Evolutionary conservation across 1,140 invertebrate species (phyloP), one percentile per base, ranked within the genome.

Genomic region (Drosophila littoralis): DNA sequence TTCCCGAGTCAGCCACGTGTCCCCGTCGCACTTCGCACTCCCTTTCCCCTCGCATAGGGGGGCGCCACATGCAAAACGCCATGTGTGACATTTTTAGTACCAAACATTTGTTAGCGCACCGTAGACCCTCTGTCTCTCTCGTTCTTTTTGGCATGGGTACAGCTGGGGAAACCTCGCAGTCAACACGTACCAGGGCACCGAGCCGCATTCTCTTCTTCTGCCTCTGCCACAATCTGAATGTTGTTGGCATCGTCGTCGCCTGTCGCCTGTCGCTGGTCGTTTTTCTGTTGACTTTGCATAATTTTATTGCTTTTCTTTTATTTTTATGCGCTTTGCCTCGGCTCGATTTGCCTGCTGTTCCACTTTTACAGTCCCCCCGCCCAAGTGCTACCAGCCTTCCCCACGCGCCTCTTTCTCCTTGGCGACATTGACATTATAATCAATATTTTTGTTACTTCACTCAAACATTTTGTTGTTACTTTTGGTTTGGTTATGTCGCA

Each of bases 291-390:
- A 88, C 84, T 88, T 88, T 89, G 83, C 83, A 88, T 88, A 88
- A 89, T 88, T 88, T 88, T 88, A 88, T 88, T 88, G 84, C 84
- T 88, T 89, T 85, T 89, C 83, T 88, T 88, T 88, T 88, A 89
- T 83, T 89, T 88, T 88, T 89, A 88, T 86, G 83, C 76, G 83
- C 64, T 63, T 80, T 73, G 75, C 73, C 69, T 60, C 45, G 35
- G 57, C 61, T 61, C 46, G 61, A 54, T 58, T 52, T 42, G 74
- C 74, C 54, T 59, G 59, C 32, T 63, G 66, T 55, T 63, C 66
- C 57, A 70, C 65, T 61, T 64, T 57, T 55, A 55, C 65, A 58
- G 32, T 5, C 8, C 12, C 32, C 33, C 13, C 7, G 12, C 1
- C 46, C 9, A 36, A 1, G 35, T 0, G 1, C 22, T 28, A 13